phyloP scores from a whole-genome alignment of 1,140 invertebrate genomes.

The Apis cerana region DNA sequence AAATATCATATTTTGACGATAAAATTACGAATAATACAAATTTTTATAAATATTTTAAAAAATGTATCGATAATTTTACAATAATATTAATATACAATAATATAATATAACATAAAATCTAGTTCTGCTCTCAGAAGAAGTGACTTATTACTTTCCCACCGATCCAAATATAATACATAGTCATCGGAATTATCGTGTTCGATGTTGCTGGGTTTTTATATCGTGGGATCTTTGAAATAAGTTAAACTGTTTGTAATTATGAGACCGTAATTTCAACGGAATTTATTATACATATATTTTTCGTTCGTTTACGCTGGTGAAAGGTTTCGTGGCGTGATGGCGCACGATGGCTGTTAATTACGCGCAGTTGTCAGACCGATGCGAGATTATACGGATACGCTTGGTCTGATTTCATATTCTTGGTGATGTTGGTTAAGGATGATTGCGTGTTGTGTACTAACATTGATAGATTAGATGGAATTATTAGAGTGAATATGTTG shows the following conservation, averaged over 20 bases:
- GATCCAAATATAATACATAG: too few relatives aligned
- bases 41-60: too few relatives aligned
- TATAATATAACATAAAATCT: too few relatives aligned
- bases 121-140: too few relatives aligned
- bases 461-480: not conserved
- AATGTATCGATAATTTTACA: too few relatives aligned
- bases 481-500: not conserved
- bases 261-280: not conserved
- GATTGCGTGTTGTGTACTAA: not conserved
- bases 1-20: too few relatives aligned
- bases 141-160: too few relatives aligned
- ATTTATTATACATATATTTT: not conserved
- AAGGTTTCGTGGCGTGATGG: not conserved
- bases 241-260: not conserved
- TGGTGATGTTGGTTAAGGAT: not conserved
- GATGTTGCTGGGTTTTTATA: not conserved
- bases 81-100: too few relatives aligned
- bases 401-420: not conserved
- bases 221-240: not conserved
- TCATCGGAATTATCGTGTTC: constrained; percentile 3
- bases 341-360: not conserved
- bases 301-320: not conserved
- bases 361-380: not conserved
- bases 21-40: too few relatives aligned
- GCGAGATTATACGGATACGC: not conserved